Conservation (phyloP, 2,113 vertebrate species). For the Cavia aperea region DNA sequence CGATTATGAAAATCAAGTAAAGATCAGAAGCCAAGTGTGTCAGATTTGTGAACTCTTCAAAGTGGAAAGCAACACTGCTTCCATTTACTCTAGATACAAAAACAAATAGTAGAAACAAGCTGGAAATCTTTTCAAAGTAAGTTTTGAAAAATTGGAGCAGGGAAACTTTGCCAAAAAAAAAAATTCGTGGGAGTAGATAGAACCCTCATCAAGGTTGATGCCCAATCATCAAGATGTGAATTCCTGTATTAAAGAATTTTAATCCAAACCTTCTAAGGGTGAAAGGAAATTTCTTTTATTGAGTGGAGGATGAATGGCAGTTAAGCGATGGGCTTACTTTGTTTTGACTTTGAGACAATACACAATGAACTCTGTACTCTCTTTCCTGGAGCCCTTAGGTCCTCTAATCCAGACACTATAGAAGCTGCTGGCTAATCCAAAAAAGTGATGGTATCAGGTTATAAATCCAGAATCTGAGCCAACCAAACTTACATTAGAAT, state of each 20-base stretch:
- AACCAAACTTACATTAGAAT: not conserved
- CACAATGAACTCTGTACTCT: not conserved
- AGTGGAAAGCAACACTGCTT: slow-evolving; percentile 8
- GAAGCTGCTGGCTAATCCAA: not conserved
- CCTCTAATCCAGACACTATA: not conserved
- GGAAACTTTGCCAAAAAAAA: not conserved
- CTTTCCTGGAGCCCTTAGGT: not conserved
- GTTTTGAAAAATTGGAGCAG: not conserved
- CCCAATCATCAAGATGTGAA: not conserved
- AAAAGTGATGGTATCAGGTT: not conserved
- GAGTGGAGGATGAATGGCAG: not conserved
- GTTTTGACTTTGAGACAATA: not conserved
- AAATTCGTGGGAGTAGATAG: not conserved
- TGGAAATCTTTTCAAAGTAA: slow-evolving; percentile 5
- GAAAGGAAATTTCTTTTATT: slow-evolving; percentile 11
- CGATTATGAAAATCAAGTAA: slow-evolving; percentile 36
- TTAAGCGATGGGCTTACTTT: not conserved
- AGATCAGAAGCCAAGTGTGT: slow-evolving; percentile 32
- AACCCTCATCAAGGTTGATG: not conserved
- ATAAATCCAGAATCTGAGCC: not conserved
- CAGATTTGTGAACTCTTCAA: slow-evolving; percentile 20
- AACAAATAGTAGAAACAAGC: not conserved
- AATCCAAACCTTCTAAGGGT: slow-evolving; percentile 4
- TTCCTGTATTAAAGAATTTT: not conserved
- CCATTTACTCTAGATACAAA: not conserved